phyloP scores from a whole-genome alignment of 1,140 invertebrate species.

The Cotesia chilonis region DNA sequence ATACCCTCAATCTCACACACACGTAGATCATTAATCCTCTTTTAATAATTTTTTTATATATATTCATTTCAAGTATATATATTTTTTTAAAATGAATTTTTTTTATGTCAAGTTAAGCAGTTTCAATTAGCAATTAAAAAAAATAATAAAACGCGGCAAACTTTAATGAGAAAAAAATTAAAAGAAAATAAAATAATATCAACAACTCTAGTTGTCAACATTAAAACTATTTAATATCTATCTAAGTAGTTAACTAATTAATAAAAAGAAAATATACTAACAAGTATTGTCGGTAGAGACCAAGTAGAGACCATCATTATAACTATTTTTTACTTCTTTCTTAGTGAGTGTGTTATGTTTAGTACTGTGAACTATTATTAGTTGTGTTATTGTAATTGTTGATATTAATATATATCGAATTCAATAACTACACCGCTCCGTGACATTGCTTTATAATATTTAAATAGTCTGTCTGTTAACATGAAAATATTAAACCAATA shows the following conservation, averaged over 20 bases:
- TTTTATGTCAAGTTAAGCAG: conserved; percentile 6
- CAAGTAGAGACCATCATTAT: conserved; percentile 43
- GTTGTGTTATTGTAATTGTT: background rate
- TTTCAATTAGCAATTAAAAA: no score
- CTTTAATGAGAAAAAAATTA: no score
- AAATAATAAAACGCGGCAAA: no score
- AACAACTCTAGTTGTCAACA: no score
- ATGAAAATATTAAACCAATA: conserved; percentile 64
- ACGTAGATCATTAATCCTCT: background rate
- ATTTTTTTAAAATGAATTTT: conserved; percentile 1
- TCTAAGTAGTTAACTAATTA: conserved; percentile 42
- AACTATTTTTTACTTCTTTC: conserved; percentile 40
- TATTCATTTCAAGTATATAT: background rate
- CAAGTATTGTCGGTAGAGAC: conserved; percentile 54
- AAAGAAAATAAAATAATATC: no score
- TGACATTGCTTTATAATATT: conserved; percentile 52
- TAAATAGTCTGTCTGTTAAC: conserved; percentile 43
- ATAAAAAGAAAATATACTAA: conserved; percentile 52
- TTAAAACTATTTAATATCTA: conserved; percentile 31
- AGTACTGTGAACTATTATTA: no score
- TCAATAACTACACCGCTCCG: conserved; percentile 51
- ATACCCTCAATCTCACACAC: conserved; percentile 42
- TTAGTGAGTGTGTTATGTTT: no score
- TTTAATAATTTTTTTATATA: conserved; percentile 3
- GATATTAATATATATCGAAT: conserved; percentile 23